Conservation (phyloP, 2,113 vertebrate species). For the Hyperopisus bebe region DNA sequence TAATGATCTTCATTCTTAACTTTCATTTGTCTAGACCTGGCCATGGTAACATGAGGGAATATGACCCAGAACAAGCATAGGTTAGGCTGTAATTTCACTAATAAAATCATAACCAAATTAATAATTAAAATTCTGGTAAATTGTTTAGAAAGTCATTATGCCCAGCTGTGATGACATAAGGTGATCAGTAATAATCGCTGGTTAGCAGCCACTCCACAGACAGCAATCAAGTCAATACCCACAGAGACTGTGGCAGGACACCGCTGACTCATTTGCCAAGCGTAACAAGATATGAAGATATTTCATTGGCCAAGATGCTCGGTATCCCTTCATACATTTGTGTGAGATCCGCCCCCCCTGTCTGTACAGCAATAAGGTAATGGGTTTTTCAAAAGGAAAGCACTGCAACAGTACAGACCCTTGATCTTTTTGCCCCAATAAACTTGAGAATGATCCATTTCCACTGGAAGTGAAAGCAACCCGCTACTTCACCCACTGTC, state of each 20-base stretch:
- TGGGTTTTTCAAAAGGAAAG: not conserved
- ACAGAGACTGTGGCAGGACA: conserved; percentile 25
- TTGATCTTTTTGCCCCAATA: not conserved
- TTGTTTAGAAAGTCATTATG: conserved; percentile 8
- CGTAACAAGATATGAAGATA: conserved; percentile 23
- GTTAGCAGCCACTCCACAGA: not conserved
- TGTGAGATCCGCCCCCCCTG: conserved; percentile 8
- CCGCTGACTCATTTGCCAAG: conserved; percentile 31
- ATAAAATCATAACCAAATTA: not conserved
- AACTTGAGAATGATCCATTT: not conserved
- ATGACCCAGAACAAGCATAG: not conserved
- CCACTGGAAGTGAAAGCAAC: not conserved
- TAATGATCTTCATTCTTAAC: not conserved
- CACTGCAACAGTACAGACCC: not conserved
- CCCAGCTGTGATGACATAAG: conserved; percentile 14
- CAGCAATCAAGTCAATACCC: not conserved
- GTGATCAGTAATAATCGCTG: conserved; percentile 28
- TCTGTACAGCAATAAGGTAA: not conserved
- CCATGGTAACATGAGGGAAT: not conserved
- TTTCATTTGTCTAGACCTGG: not conserved
- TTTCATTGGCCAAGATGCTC: conserved; percentile 45
- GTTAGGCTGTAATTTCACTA: not conserved
- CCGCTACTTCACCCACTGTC: not conserved
- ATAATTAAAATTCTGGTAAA: not conserved
- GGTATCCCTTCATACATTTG: conserved; percentile 24